Evolutionary conservation across 2,113 vertebrate species (phyloP).

Genomic region (Brachypteracias leptosomus): DNA sequence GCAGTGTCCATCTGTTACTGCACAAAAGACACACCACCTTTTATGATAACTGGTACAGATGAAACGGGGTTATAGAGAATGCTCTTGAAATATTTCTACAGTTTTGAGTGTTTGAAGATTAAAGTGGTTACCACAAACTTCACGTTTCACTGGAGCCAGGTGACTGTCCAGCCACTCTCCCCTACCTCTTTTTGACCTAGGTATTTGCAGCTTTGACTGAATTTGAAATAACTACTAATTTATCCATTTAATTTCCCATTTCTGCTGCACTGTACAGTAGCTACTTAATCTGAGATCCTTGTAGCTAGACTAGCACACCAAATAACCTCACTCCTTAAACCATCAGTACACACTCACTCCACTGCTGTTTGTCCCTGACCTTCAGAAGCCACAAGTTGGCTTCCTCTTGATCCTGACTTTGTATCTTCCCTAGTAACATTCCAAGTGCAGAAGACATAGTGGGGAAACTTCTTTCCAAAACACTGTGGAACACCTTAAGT

Average conservation of each 20-base stretch:
- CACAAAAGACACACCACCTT: background rate
- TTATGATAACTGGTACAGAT: background rate
- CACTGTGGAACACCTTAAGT: background rate
- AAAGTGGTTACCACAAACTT: background rate
- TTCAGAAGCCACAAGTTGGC: background rate
- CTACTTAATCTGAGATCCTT: background rate
- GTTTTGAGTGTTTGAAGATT: background rate
- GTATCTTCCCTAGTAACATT: background rate
- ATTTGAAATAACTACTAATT: background rate
- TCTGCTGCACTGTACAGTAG: background rate
- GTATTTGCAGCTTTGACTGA: background rate
- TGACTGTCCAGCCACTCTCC: background rate
- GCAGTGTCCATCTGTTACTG: background rate
- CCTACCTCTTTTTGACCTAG: background rate
- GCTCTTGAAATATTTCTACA: background rate
- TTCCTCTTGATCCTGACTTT: background rate
- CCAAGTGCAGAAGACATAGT: background rate
- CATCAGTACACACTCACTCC: background rate
- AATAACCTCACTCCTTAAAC: background rate
- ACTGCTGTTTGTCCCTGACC: background rate
- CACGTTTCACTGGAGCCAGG: background rate
- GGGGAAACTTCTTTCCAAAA: background rate
- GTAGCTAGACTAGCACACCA: background rate
- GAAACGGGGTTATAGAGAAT: background rate
- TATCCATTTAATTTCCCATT: background rate